Conservation (phyloP, 2,113 vertebrate species). For the Procavia capensis region DNA sequence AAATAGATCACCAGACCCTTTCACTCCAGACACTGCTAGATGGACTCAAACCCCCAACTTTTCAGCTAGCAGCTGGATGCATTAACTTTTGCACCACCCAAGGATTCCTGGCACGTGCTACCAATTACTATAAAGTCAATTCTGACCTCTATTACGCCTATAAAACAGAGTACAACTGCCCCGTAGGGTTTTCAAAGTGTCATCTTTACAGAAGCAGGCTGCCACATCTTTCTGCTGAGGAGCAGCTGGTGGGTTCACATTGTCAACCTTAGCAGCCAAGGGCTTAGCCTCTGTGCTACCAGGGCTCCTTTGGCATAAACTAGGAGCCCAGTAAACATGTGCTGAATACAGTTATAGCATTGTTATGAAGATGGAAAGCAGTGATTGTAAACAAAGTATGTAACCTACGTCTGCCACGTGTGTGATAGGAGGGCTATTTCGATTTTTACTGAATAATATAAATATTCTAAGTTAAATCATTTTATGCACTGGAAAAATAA, state of each 20-base stretch:
- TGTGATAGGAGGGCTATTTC: background rate
- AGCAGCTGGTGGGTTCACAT: background rate
- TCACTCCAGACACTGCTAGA: no score
- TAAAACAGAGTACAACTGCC: no score
- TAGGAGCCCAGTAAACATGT: background rate
- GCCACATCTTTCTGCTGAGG: background rate
- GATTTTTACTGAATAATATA: conserved; percentile 15
- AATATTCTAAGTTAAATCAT: conserved; percentile 70
- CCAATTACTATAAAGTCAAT: no score
- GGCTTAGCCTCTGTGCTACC: background rate
- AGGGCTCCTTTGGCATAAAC: background rate
- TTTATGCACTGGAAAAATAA: conserved; percentile 54
- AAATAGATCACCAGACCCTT: no score
- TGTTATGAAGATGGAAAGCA: background rate
- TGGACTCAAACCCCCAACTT: no score
- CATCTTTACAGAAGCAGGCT: background rate
- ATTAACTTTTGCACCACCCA: no score
- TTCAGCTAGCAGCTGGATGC: no score
- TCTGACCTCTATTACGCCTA: no score
- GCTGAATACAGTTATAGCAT: background rate
- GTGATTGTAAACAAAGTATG: fast-evolving
- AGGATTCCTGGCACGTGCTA: no score
- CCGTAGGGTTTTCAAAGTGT: no score
- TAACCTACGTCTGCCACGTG: background rate
- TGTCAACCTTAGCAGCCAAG: background rate